Evolutionary conservation across 53 echinoderm and acorn worm genomes (phyloP), one percentile per base, ranked within the genome.

Genomic region (Paracentrotus lividus): DNA sequence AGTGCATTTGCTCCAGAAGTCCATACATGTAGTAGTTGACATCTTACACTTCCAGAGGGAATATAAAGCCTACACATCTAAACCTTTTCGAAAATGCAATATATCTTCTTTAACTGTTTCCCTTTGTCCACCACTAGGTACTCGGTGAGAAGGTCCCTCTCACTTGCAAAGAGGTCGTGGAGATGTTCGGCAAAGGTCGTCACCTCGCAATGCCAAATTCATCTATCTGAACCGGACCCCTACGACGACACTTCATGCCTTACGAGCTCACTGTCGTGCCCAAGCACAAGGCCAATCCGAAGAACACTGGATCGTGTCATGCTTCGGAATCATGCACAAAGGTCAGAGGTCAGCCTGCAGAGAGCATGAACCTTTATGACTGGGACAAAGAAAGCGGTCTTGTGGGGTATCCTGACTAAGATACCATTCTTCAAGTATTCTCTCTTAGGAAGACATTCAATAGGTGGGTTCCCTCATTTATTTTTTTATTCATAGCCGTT

Each of bases 261-360:
- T 98, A 98, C 59, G 98, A 96, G 55, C 88, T 98, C 66, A 85
- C 96, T 13, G 95, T 94, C 16, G 98, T 98, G 0, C 98, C 97
- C 13, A 96, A 98, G 92, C 34, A 34, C 60, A 81, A 98, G 99
- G 99, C 99, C 2, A 94, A 99, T 81, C 94, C 96, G 18, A 88
- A 34, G 97, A 97, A 85, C 99, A 99, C 93, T 98, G 99, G 99
- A 97, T 95, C 27, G 96, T 99, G 65, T 99, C 99, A 42, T 99
- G 99, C 85, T 99, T 99, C 93, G 99, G 99, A 64, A 96, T 99
- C 69, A 96, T 99, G 96, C 97, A 99, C 87, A 97, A n/a, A 96
- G 94, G 95, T 97, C 94, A 95, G 60, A 90, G 97, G 97, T 94
- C 93, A 99, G 55, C 96, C 99, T 56, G 91, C 99, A 2, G 94